Base-by-base conservation (phyloP, 2,797 vertebrate species). In the Sebastes wilsoni region DNA sequence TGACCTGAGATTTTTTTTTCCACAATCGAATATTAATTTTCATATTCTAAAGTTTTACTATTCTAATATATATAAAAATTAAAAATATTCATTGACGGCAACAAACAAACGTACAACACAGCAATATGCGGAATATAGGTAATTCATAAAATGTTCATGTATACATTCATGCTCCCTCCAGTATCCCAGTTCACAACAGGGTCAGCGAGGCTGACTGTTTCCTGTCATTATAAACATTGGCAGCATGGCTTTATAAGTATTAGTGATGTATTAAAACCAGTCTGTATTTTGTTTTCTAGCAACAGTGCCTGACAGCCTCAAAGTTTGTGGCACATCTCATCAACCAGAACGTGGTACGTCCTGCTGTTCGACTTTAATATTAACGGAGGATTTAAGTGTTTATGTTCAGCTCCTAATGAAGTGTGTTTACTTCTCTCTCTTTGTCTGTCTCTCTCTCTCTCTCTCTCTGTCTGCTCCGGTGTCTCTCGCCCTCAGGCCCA, bases 261-360 rank as follows among this genome's bases (percentile, higher is more conserved):
- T 65, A 4, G 10, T 27, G 2, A 14, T 59, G 18, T 72, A 59
- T 79, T 85, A 27, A 87, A 58, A 55, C 13, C 6, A 6, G 5
- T 84, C 0, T 86, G 4, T 78, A 20, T 82, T 66, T 75, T 68
- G 4, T 88, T 82, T 93, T 96, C 2, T 90, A 99, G 98, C 97
- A 97, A 98, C 98, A 98, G 84, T 99, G 98, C 92, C 94, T 99
- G 71, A 99, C 98, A 0, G 96, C 98, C 78, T 99, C 98, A 25
- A 99, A 99, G 93, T 99, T 99, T 80, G 98, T 99, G 72, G 98
- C 96, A n/a, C 98, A 99, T 93, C 96, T 99, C 88, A 97, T 99
- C 95, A 99, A 99, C 94, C 98, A 99, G 95, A 99, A 99, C 28
- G 98, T 99, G 97, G 98, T 99, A 96, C 49, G 98, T 96, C 2